A percentile compares a stretch with the other conserved stretches of the same genome.
Conservation (phyloP, 2,797 vertebrate genomes). For the Decapterus maruadsi region DNA sequence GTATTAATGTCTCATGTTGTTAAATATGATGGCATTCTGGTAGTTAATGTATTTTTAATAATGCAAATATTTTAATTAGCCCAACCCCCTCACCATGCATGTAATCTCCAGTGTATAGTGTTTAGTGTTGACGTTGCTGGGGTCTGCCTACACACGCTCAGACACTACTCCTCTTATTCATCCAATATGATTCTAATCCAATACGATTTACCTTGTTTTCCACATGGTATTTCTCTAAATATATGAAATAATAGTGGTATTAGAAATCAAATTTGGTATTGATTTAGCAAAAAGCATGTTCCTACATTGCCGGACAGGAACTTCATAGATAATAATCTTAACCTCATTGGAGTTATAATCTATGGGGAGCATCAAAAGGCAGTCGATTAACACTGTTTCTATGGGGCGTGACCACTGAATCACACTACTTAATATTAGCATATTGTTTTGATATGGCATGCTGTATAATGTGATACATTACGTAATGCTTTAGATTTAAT, state of each 20-base stretch:
- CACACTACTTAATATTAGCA: slow-evolving; percentile 47
- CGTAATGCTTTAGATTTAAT: slow-evolving; percentile 53
- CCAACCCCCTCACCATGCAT: slow-evolving; percentile 57
- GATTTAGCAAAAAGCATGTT: slow-evolving; percentile 1
- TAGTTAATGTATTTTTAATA: slow-evolving; percentile 77
- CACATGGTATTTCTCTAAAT: slow-evolving; percentile 2
- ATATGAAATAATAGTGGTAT: background rate
- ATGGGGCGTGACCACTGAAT: slow-evolving; percentile 33
- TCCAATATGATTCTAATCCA: background rate
- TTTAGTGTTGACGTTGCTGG: slow-evolving; percentile 54
- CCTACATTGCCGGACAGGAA: slow-evolving; percentile 4
- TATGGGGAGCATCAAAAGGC: slow-evolving; percentile 2
- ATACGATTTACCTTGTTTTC: slow-evolving; percentile 5
- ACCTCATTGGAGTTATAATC: slow-evolving; percentile 3
- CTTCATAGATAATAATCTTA: slow-evolving; percentile 10
- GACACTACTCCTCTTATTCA: slow-evolving; percentile 12
- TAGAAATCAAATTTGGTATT: background rate
- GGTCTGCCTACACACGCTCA: slow-evolving; percentile 24
- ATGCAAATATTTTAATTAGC: slow-evolving; percentile 78
- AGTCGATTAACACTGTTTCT: slow-evolving; percentile 45
- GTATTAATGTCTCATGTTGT: slow-evolving; percentile 67
- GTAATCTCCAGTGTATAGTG: slow-evolving; percentile 73
- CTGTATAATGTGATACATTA: slow-evolving; percentile 54
- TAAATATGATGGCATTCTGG: slow-evolving; percentile 68
- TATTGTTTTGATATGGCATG: slow-evolving; percentile 49